Evolutionary conservation across 2,888 invertebrate genomes (phyloP).

Genomic region (Apomyelois bistriatella): DNA sequence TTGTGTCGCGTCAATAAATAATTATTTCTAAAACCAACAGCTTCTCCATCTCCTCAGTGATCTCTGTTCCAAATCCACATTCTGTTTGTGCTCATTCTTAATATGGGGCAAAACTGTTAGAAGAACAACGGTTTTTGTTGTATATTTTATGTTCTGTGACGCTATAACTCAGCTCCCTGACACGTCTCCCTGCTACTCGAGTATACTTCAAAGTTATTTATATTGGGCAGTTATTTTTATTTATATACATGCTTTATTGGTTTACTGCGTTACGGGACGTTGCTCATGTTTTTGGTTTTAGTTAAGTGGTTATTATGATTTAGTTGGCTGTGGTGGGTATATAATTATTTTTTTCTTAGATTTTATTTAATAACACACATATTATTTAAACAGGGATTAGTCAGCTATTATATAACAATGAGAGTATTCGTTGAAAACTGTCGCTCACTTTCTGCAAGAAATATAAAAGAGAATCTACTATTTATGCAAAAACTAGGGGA

Average conservation of each 20-base stretch:
- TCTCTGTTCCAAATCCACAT: slow-evolving; percentile 66
- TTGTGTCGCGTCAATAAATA: too few relatives aligned
- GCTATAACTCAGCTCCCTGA: slow-evolving; percentile 69
- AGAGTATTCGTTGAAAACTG: too few relatives aligned
- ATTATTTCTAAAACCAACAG: slow-evolving; percentile 10
- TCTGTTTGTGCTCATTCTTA: slow-evolving; percentile 78
- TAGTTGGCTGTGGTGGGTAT: neutral
- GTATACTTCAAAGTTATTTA: slow-evolving; percentile 61
- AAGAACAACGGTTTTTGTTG: slow-evolving; percentile 78
- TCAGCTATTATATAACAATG: too few relatives aligned
- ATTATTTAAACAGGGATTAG: too few relatives aligned
- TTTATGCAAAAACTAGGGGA: too few relatives aligned
- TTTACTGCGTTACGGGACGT: slow-evolving; percentile 70
- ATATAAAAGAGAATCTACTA: too few relatives aligned
- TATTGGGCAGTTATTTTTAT: slow-evolving; percentile 67
- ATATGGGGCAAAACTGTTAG: slow-evolving; percentile 79
- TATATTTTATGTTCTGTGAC: slow-evolving; percentile 79
- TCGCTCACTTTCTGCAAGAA: too few relatives aligned
- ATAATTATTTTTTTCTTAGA: too few relatives aligned
- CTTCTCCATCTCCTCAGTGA: slow-evolving; percentile 41
- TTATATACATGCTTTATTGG: slow-evolving; percentile 70
- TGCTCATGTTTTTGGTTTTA: slow-evolving; percentile 48
- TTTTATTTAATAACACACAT: too few relatives aligned
- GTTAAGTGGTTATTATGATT: slow-evolving; percentile 44
- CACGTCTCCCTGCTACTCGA: slow-evolving; percentile 62